Evolutionary conservation across 2,888 invertebrate species (phyloP), one percentile per base, ranked within the genome.

Genomic region (Melinopterus prodromus): DNA sequence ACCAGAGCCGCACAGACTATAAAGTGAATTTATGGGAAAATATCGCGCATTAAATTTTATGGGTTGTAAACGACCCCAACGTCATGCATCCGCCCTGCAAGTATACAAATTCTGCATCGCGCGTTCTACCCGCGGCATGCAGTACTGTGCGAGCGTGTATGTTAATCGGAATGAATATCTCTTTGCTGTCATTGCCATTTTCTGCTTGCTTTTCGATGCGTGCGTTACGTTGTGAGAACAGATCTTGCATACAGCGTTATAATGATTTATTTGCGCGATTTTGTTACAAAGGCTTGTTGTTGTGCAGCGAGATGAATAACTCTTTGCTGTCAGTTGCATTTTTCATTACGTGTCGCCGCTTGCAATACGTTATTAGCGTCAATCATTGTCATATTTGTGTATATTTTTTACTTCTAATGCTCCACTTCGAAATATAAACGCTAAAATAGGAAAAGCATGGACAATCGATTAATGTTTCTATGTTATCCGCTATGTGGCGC

Each of bases 31-130:
- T 82, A 81, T 79, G 84, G 81, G 84, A 84, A 86, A 86, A 86
- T 87, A 86, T 85, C 83, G 82, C 82, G 80, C 86, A 84, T 85
- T 85, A 86, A 85, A 85, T 84, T 86, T 86, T 86, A 86, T 86
- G 86, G 84, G 83, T 85, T 86, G 86, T 86, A 85, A 86, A 86
- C 85, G 85, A 81, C 53, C 53, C 12, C 53, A 53, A 53, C 53
- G 53, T 53, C 53, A 53, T 53, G 53, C 53, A 53, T 53, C 53
- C 53, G 12, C 53, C 7, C 53, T 9, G 53, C 53, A 53, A 53
- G 53, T 53, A 53, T 53, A 53, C 53, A 53, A 53, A 53, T 53
- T 53, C 53, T 53, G 53, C 53, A 53, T 53, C 9, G 9, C 53
- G 9, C 7, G 53, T 53, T 53, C 53, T 12, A 72, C 79, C 79